Evolutionary conservation across 2,113 vertebrate genomes (phyloP).

Genomic region (Halichoerus grypus): DNA sequence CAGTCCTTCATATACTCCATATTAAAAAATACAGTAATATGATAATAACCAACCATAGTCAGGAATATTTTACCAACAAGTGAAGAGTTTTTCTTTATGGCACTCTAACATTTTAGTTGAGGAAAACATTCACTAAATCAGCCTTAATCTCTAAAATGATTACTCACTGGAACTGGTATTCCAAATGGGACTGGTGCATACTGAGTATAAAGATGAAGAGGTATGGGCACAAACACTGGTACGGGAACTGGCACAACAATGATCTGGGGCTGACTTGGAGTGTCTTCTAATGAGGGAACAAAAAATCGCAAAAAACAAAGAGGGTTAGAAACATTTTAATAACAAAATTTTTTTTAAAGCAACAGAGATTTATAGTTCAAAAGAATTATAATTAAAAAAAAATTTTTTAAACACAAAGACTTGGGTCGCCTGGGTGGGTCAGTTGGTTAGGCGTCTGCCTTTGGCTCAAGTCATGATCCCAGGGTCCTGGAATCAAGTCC

Average conservation of each 20-base stretch:
- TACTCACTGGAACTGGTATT: conserved; percentile 95
- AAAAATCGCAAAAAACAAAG: conserved; percentile 60
- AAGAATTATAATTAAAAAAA: neutral
- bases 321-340: conserved; percentile 51
- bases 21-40: neutral
- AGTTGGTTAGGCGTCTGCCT: neutral
- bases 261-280: conserved; percentile 86
- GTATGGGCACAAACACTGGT: conserved; percentile 96
- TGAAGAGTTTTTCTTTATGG: neutral
- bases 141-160: conserved; percentile 9
- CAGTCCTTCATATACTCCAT: neutral
- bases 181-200: conserved; percentile 93
- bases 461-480: neutral
- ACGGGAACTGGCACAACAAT: conserved; percentile 95
- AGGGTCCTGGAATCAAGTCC: neutral
- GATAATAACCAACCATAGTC: neutral
- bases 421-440: neutral
- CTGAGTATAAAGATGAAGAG: conserved; percentile 97
- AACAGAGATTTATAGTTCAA: neutral
- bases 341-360: neutral
- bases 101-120: conserved; percentile 27
- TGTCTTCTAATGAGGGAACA: conserved; percentile 62
- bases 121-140: conserved; percentile 12
- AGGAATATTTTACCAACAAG: conserved; percentile 30
- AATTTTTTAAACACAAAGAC: neutral